Evolutionary conservation across 2,113 vertebrate genomes (phyloP), one percentile per base, ranked within the genome.

Genomic region (Poecile atricapillus): DNA sequence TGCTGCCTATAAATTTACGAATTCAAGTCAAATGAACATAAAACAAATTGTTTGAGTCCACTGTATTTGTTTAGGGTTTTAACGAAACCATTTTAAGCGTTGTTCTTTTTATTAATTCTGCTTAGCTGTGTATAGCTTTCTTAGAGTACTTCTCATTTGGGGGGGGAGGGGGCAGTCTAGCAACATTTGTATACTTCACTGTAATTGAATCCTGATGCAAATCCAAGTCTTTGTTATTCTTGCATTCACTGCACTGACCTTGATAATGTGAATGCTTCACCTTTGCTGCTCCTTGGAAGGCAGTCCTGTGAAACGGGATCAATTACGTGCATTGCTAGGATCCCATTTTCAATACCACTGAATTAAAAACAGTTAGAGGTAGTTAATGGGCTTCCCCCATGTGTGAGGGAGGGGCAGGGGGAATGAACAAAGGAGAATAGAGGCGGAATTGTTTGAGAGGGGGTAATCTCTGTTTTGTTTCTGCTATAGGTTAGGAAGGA

Each of bases 391-490:
- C 65, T 90, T 93, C 76, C 56, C 46, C 59, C 35, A 87, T 47
- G 43, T 31, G 31, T 27, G 80, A 41, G 59, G n/a, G 25, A n/a
- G 18, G 24, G 11, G 6, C 13, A 25, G 23, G 7, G 6, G 27
- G 9, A 59, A 59, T 76, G 65, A 80, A 59, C 33, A 79, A 84
- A 83, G 74, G 65, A n/a, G 18, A 75, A 78, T n/a, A 83, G 71
- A 77, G 94, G 5, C 71, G 44, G 75, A 77, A 56, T 83, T 88
- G 39, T 90, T 74, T 53, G 88, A 88, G 84, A 76, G 81, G 50
- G 90, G 52, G 43, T 83, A 88, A 93, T 91, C 43, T 93, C 46
- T 88, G 31, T 65, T 94, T 81, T 78, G 82, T 83, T 97, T 93
- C 89, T 93, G 39, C 71, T 59, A 16, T 68, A 90, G 65, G 87